Evolutionary conservation across 2,888 invertebrate genomes (phyloP).

Genomic region (Seladonia tumulorum): DNA sequence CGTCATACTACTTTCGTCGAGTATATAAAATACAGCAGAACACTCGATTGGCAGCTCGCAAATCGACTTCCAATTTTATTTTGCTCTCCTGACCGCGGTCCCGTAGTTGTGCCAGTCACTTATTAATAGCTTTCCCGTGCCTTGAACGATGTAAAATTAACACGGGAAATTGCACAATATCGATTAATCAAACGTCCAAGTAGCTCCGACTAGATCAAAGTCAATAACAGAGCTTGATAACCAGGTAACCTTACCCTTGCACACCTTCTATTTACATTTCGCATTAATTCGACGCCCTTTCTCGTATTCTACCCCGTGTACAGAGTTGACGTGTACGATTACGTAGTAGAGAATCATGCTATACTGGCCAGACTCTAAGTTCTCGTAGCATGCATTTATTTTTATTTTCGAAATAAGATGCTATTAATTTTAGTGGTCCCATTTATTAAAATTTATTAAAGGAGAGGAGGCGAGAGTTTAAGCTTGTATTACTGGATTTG

Average conservation of each 20-base stretch:
- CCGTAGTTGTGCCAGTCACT: not conserved
- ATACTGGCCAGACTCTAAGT: too few species aligned
- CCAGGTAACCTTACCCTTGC: not conserved
- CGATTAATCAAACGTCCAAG: not conserved
- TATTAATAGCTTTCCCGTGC: not conserved
- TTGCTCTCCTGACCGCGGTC: not conserved
- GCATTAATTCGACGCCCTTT: not conserved
- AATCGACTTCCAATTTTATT: not conserved
- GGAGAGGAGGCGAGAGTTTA: too few species aligned
- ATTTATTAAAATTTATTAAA: too few species aligned
- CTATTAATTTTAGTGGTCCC: too few species aligned
- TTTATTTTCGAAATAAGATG: too few species aligned
- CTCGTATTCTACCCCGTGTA: too few species aligned
- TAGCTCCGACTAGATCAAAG: not conserved
- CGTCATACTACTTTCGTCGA: too few species aligned
- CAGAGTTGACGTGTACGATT: too few species aligned
- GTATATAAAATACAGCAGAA: not conserved
- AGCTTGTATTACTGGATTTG: too few species aligned
- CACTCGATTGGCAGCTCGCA: not conserved
- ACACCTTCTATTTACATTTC: not conserved
- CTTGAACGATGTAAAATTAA: not conserved
- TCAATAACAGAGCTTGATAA: not conserved
- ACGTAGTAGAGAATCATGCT: too few species aligned
- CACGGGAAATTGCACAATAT: not conserved
- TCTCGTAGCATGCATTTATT: too few species aligned